Base-by-base conservation (phyloP, 2,888 invertebrate species). In the Athalia cordata region DNA sequence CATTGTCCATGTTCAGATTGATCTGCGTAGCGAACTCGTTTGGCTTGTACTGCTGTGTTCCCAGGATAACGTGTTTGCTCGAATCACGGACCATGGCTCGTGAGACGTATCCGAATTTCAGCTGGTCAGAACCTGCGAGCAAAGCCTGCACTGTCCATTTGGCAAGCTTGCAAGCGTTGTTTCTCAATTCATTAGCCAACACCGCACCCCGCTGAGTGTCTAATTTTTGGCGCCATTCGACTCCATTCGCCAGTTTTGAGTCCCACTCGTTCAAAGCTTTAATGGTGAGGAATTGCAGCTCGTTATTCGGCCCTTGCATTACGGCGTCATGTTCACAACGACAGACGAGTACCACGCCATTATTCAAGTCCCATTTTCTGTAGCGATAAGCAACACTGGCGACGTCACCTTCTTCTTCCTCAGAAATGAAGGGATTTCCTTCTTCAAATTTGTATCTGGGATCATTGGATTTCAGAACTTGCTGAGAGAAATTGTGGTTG, bases 211-310 rank as follows among this genome's bases (percentile, higher is more conserved):
- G 94, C 91, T 99, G 99, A 0, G 96, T 97, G 91, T 99, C 99
- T 80, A 99, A 92, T 86, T 99, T 99, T 88, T 98, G 97, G 75
- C 99, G 94, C 99, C 99, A 99, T 87, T 99, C 99, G 4, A 99
- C 97, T 7, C 99, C 98, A 85, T 98, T 98, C 50, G 98, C 97
- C 79, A 95, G 90, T 92, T 98, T 96, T 0, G 98, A 97, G 91
- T 99, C 99, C 99, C 99, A 99, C 90, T 99, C 99, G 91, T 99
- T 99, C 29, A 99, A 92, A 0, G 99, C 98, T 91, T 99, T 99
- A 89, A 99, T 97, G 6, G 97, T 96, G 70, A 99, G 92, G 91
- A 96, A 98, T 91, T 99, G 99, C 0, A 94, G 93, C 89, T 98
- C 98, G 79, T 96, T 96, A 84, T 94, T 96, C 0, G 97, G 96